A percentile compares a stretch with the other conserved stretches of the same genome.
phyloP scores from a whole-genome alignment of 2,113 vertebrate genomes.

The Toxostoma redivivum region DNA sequence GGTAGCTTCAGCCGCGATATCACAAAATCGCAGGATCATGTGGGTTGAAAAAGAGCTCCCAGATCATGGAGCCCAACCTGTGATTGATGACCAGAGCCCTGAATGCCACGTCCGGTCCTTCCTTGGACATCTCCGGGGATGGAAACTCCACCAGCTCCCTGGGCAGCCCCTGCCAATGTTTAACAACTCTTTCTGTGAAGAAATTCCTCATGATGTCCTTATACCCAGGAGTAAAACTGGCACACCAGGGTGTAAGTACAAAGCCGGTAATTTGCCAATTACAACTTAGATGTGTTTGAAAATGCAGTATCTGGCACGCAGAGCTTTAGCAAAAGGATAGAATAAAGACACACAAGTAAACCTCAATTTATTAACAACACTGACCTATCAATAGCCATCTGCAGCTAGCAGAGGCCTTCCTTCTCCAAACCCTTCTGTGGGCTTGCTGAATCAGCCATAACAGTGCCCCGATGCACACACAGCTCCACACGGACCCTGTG shows the following conservation, averaged over 20 bases:
- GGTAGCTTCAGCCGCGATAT: background rate
- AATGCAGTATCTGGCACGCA: accelerated
- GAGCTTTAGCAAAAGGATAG: background rate
- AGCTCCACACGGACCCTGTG: accelerated
- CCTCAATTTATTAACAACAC: background rate
- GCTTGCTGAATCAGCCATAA: background rate
- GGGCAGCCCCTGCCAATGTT: background rate
- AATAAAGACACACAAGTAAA: background rate
- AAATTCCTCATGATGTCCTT: background rate
- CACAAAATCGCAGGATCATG: background rate
- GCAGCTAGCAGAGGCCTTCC: background rate
- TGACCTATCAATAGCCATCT: background rate
- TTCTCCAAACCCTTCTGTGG: background rate
- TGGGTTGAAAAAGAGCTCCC: background rate
- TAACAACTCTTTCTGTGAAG: background rate
- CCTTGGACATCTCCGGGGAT: background rate
- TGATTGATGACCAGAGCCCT: background rate
- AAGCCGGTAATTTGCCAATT: too few species aligned
- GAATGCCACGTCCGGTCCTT: background rate
- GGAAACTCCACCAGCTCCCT: too few species aligned
- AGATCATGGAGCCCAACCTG: background rate
- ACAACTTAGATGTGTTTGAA: background rate
- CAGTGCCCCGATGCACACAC: accelerated
- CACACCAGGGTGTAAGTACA: accelerated
- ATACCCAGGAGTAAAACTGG: background rate